Percentiles rank a stretch among this genome's conserved stretches.
These are phyloP conservation scores for Phrynocephalus forsythii DNA, from an alignment of 2,797 vertebrate genomes.

Conservation along the genomic window DNA sequence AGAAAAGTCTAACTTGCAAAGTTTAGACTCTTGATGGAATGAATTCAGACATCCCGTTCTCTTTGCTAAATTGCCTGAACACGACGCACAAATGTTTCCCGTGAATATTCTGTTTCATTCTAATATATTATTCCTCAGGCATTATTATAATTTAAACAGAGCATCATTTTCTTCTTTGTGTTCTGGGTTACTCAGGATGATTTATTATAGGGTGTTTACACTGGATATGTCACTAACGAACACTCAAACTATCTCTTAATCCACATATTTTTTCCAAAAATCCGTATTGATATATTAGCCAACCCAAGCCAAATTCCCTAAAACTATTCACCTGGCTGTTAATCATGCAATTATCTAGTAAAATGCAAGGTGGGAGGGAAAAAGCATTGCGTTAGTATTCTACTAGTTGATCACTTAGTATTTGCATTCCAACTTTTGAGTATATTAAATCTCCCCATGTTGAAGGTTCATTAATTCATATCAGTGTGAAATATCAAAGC, in stretches of 20 bases:
- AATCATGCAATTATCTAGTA: conserved; percentile 35
- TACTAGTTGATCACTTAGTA: conserved; percentile 45
- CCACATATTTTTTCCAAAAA: not conserved
- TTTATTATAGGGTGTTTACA: conserved; percentile 22
- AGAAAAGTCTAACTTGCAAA: not conserved
- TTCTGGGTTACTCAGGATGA: conserved; percentile 26
- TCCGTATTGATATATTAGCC: conserved; percentile 44
- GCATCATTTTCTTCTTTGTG: not conserved
- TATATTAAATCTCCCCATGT: conserved; percentile 38
- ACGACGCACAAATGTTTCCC: not conserved
- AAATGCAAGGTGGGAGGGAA: not conserved
- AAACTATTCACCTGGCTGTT: conserved; percentile 37
- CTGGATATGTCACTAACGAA: conserved; percentile 34
- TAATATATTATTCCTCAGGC: conserved; percentile 13
- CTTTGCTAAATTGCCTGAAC: conserved; percentile 10
- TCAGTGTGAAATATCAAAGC: conserved; percentile 52
- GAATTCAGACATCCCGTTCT: not conserved
- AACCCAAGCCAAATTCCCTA: conserved; percentile 18
- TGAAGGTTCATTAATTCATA: conserved; percentile 65
- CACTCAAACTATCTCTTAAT: conserved; percentile 23
- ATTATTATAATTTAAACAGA: conserved; percentile 25
- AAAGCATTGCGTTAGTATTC: conserved; percentile 47
- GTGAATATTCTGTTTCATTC: conserved; percentile 23
- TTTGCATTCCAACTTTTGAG: conserved; percentile 55
- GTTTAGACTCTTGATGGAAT: not conserved